These are phyloP conservation scores for Halyomorpha halys DNA, from an alignment of 1,140 invertebrate species.

Conservation along the genomic window DNA sequence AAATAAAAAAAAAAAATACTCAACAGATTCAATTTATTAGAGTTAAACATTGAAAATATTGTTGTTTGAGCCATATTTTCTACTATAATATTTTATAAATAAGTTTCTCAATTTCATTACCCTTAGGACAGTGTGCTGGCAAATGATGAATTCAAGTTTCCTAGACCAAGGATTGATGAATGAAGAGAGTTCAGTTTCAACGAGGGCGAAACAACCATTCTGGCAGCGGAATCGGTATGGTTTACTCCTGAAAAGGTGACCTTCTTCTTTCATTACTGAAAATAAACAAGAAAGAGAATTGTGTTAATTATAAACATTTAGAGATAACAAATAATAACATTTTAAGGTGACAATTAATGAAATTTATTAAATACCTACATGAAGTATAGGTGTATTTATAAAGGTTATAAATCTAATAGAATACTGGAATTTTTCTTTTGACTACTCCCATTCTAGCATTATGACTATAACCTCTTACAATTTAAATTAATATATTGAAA, in stretches of 20 bases:
- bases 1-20: no score
- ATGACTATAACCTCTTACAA: no score
- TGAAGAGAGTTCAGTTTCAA: conserved; percentile 87
- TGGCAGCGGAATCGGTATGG: conserved; percentile 68
- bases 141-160: conserved; percentile 82
- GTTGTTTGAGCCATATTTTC: no score
- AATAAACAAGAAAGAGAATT: background rate
- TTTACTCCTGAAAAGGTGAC: conserved; percentile 60
- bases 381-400: no score
- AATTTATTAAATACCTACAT: no score
- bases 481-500: conserved; percentile 18
- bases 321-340: background rate
- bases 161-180: conserved; percentile 90
- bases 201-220: conserved; percentile 68
- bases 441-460: no score
- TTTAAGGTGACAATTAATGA: no score
- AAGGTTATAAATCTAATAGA: no score
- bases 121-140: conserved; percentile 73
- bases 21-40: background rate
- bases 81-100: no score
- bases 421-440: no score
- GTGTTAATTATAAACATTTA: background rate
- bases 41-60: no score
- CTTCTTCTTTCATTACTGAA: conserved; percentile 47
- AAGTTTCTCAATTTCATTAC: conserved; percentile 34